Evolutionary conservation across 1,140 invertebrate genomes (phyloP), one percentile per base, ranked within the genome.

Genomic region (Eumaeus atala): DNA sequence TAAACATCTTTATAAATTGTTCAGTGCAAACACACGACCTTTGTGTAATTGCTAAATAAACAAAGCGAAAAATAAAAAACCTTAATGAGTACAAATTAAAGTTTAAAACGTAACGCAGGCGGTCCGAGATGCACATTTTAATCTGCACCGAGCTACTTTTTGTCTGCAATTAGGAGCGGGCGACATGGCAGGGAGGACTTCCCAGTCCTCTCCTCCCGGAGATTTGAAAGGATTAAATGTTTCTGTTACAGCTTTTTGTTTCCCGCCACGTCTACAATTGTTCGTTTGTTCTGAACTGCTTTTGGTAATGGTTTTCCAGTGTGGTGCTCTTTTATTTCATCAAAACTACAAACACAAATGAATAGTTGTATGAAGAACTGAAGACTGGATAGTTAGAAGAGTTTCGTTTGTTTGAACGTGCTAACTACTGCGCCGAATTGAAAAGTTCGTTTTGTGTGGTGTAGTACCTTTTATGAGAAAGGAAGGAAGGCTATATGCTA

Each of bases 221-320:
- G 71, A 68, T 72, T 64, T 58, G 59, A 70, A 71, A 69, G 72
- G 67, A 74, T 77, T 77, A 69, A 77, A 77, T 70, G 67, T 74
- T 74, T 74, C 70, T 65, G 72, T 77, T 70, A 69, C 69, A 51
- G 58, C 44, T 56, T 69, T 70, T 63, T 66, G 61, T 67, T 61
- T 34, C 18, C 10, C 35, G 48, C 50, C 17, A 12, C 44, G 55
- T 16, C 16, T 28, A 28, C 21, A 21, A n/a, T 51, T 21, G 21
- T 37, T 28, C 49, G 49, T 14, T 36, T 14, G 33, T 18, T 44
- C 35, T 50, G 38, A 38, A 61, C 40, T 37, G 42, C 21, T 47
- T 47, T 50, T 54, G 28, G 36, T 61, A 40, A 49, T 53, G 52
- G 42, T 53, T 28, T 48, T 53, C 52, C 44, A 47, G 40, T 53